Percentiles rank a stretch among this genome's conserved stretches.
Evolutionary conservation across 2,113 vertebrate species (phyloP).

Genomic region (Pangasianodon hypophthalmus): DNA sequence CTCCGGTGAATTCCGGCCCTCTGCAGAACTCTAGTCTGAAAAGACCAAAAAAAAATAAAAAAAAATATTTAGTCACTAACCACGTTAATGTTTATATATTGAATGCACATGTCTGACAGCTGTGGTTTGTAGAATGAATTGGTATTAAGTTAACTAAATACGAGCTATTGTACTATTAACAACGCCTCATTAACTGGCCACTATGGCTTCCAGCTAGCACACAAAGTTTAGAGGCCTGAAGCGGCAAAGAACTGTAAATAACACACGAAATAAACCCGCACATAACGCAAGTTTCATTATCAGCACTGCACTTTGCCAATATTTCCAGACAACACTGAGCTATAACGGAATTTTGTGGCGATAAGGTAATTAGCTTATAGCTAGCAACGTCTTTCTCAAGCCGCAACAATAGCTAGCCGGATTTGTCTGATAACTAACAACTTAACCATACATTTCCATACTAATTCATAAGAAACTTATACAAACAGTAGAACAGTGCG

Average conservation of each 20-base stretch:
- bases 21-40: background rate
- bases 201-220: background rate
- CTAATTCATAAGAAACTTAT: background rate
- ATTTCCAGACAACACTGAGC: background rate
- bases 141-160: background rate
- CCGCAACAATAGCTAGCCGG: background rate
- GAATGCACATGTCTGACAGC: background rate
- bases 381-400: background rate
- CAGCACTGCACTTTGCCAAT: background rate
- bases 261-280: background rate
- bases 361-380: background rate
- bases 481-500: background rate
- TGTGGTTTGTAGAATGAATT: background rate
- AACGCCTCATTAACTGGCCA: background rate
- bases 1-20: background rate
- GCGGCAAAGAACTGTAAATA: background rate
- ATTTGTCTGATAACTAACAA: background rate
- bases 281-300: background rate
- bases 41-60: background rate
- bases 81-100: background rate
- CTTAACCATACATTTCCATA: too few species aligned
- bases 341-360: background rate
- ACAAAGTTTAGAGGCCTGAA: background rate
- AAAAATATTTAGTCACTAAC: background rate
- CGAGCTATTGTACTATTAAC: background rate